phyloP scores from a whole-genome alignment of 2,113 vertebrate genomes.

The Protobothrops flavoviridis region DNA sequence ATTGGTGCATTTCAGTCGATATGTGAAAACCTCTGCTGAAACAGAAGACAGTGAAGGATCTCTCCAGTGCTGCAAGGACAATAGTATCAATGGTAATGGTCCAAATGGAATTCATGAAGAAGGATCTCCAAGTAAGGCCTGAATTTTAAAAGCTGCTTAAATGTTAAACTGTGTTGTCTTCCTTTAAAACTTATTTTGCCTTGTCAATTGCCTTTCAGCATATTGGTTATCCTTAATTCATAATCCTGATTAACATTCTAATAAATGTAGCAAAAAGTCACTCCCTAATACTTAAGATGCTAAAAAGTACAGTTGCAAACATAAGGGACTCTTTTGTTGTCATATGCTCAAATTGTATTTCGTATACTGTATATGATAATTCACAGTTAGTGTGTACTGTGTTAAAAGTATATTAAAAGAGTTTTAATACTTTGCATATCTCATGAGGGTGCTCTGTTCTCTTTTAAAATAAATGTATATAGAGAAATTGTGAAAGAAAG shows the following conservation, averaged over 20 bases:
- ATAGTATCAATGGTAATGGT: conserved; percentile 89
- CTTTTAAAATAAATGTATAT: background rate
- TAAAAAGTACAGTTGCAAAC: background rate
- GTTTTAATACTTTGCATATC: background rate
- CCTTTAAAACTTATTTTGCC: background rate
- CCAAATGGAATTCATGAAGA: conserved; percentile 94
- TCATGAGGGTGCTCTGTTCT: background rate
- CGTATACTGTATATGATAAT: background rate
- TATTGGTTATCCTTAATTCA: background rate
- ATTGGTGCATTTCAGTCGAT: conserved; percentile 69
- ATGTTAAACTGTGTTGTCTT: background rate
- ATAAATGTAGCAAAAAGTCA: background rate
- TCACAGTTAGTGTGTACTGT: background rate
- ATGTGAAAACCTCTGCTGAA: conserved; percentile 78
- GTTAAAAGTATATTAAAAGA: background rate
- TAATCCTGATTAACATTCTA: background rate
- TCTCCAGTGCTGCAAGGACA: conserved; percentile 82
- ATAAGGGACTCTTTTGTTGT: background rate
- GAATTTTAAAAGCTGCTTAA: conserved; percentile 6
- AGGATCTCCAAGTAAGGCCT: conserved; percentile 91
- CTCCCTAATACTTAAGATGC: background rate
- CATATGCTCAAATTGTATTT: background rate
- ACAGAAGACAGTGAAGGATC: conserved; percentile 83
- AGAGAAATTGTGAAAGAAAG: background rate
- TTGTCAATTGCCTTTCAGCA: background rate